phyloP scores from a whole-genome alignment of 2,113 vertebrate species.

The Onychostruthus taczanowskii region DNA sequence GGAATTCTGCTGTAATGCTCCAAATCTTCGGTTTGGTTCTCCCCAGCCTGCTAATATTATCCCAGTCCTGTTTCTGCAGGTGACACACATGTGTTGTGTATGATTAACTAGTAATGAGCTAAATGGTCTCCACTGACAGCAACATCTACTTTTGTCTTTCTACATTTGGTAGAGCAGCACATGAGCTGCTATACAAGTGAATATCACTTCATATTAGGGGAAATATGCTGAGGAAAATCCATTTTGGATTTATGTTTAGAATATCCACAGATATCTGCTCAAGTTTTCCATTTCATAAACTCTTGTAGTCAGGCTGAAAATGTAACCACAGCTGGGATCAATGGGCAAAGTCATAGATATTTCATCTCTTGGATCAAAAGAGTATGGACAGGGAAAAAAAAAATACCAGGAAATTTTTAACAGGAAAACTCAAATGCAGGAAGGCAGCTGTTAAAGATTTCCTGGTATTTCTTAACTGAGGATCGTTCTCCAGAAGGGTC shows the following conservation, averaged over 20 bases:
- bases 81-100: not conserved
- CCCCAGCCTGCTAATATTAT: not conserved
- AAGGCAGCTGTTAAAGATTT: not conserved
- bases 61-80: not conserved
- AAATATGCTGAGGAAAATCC: not conserved
- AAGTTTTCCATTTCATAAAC: not conserved
- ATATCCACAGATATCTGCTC: not conserved
- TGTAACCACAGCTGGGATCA: not conserved
- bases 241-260: not conserved
- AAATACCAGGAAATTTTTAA: not conserved
- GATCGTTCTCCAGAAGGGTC: not conserved
- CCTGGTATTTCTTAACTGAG: not conserved
- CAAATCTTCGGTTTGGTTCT: not conserved
- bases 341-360: not conserved
- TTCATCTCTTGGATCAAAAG: not conserved
- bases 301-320: not conserved
- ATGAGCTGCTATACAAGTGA: not conserved
- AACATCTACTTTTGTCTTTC: not conserved
- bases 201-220: not conserved
- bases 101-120: not conserved
- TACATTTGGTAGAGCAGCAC: not conserved
- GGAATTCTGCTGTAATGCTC: not conserved
- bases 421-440: not conserved
- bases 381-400: not conserved
- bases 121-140: not conserved